These are phyloP conservation scores for Montipora efflorescens DNA, from an alignment of 64 coral and sea anemone genomes.

Conservation along the genomic window DNA sequence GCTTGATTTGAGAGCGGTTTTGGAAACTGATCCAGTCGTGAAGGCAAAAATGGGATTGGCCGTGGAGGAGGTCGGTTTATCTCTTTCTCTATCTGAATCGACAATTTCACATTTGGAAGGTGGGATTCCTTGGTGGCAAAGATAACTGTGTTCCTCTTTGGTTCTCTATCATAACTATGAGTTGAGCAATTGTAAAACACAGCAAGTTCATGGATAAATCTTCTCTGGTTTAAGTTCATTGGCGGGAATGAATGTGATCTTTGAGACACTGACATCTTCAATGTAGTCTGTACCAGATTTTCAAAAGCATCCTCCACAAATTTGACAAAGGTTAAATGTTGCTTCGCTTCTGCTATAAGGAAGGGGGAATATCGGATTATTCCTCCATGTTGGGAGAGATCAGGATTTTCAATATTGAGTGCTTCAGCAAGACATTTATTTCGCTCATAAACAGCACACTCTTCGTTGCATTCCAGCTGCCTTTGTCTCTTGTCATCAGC, in stretches of 20 bases:
- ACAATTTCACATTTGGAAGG: slow-evolving; percentile 73
- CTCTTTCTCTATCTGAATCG: slow-evolving; percentile 73
- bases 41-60: slow-evolving; percentile 82
- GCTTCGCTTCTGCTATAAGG: slow-evolving; percentile 84
- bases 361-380: slow-evolving; percentile 75
- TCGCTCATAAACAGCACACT: slow-evolving; percentile 80
- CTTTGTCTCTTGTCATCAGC: slow-evolving; percentile 73
- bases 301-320: slow-evolving; percentile 91
- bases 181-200: slow-evolving; percentile 79
- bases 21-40: slow-evolving; percentile 1
- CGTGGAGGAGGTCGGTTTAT: slow-evolving; percentile 82
- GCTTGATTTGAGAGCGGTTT: not conserved
- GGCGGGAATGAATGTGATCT: slow-evolving; percentile 79
- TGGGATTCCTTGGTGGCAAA: slow-evolving; percentile 91
- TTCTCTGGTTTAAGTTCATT: slow-evolving; percentile 91
- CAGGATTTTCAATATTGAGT: slow-evolving; percentile 60
- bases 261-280: slow-evolving; percentile 71
- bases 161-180: slow-evolving; percentile 90
- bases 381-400: slow-evolving; percentile 33
- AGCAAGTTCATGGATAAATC: slow-evolving; percentile 89
- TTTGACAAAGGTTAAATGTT: slow-evolving; percentile 85
- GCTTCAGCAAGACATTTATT: slow-evolving; percentile 88
- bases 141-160: slow-evolving; percentile 89
- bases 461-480: slow-evolving; percentile 87
- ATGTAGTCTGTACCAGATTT: slow-evolving; percentile 68